Evolutionary conservation across 2,888 invertebrate genomes (phyloP), one percentile per base, ranked within the genome.

Genomic region (Apamea anceps): DNA sequence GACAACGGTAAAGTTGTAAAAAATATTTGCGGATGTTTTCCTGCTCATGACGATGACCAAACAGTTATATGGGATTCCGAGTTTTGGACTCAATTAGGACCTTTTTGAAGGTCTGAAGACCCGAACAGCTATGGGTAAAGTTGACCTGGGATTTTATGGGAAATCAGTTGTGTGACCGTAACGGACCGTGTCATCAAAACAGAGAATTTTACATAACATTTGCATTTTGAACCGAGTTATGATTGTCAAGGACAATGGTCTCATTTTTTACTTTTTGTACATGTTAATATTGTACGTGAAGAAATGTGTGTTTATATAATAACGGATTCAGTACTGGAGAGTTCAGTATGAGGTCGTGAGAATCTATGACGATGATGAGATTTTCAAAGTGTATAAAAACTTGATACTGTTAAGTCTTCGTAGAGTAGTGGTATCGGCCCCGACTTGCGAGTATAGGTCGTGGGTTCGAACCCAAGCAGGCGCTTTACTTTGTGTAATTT

Each of bases 111-210:
- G 71, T 74, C 48, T 72, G 54, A 76, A 65, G 48, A 48, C 63
- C 32, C 42, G 37, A 57, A 81, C 85, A 77, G 80, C 87, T 80
- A 79, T 80, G 80, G 73, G 89, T 90, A 87, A 81, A 90, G 89
- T 90, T 89, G 93, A 93, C 93, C 89, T 86, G 75, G 81, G 87
- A 86, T 90, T 90, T 90, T 91, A 90, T 89, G 88, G 86, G 82
- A 90, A 91, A 91, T 79, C 76, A 77, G 82, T 78, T 80, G 54
- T 42, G n/a, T 21, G 82, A 94, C 95, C 95, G 95, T 94, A 94
- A 94, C 89, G 90, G 90, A 88, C 89, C 80, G 85, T 90, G 89
- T 89, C 83, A 80, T 85, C 80, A 80, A 85, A 87, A 88, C 85
- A 86, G 79, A 79, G 54, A 25, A 63, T 90, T 91, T 91, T 87